Base-by-base conservation (phyloP, 2,797 vertebrate genomes). In the Acanthis flammea region DNA sequence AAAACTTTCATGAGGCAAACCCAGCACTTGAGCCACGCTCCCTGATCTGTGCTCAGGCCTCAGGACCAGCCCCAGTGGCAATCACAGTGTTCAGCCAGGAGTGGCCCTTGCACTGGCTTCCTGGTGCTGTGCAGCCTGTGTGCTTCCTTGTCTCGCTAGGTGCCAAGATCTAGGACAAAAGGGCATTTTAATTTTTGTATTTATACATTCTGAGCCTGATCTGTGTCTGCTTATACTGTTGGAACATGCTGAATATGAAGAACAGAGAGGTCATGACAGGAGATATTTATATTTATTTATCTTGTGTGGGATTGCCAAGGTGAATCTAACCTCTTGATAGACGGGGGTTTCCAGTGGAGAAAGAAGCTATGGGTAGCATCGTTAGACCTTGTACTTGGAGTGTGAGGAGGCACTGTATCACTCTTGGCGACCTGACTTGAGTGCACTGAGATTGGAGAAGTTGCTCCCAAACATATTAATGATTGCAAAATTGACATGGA, bases 1-100 rank as follows among this genome's bases (percentile, higher is more conserved):
- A 87, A 97, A 97, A 97, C 96, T 97, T 94, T 47, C 18, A 73
- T 9, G 5, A 95, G 50, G 41, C 12, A 89, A 92, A 70, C 18
- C 16, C 42, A 65, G 83, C 0, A 2, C 60, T 45, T 71, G 60
- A 67, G 44, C n/a, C 17, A 30, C 2, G 0, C 68, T 78, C 54
- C 23, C 50, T 78, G 28, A 1, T 28, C 19, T 48, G 39, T 30
- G 58, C 30, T 44, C 1, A 30, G 83, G 51, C 66, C 60, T 77
- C 71, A 31, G 5, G 18, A 31, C 8, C 27, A 27, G 45, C 12
- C 47, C 27, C 60, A 6, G 12, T 53, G 67, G 31, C 55, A 50
- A 71, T 10, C 10, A 7, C 37, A 45, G 27, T 1, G 0, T 47
- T 28, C 75, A 22, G 83, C n/a, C 35, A 41, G 4, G 8, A 41